A percentile compares a stretch with the other conserved stretches of the same genome.
These are phyloP conservation scores for Thalpophila matura DNA, from an alignment of 2,888 invertebrate genomes.

Conservation along the genomic window DNA sequence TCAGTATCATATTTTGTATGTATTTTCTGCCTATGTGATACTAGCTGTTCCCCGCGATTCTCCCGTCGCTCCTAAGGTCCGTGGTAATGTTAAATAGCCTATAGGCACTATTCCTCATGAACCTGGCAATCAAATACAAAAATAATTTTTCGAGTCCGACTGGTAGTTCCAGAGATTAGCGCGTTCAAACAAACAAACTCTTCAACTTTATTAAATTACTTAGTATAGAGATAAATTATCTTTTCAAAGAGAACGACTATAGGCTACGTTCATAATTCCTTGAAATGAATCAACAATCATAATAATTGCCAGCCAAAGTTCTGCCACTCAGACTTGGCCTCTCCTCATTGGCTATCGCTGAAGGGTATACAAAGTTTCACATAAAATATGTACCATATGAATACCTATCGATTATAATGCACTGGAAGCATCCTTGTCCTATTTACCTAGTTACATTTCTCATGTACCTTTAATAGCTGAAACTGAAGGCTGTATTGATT, in stretches of 20 bases:
- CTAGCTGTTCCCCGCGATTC: too few relatives aligned
- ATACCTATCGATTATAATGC: slow-evolving; percentile 54
- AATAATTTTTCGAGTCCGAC: too few relatives aligned
- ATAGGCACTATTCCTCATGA: too few relatives aligned
- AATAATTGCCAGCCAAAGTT: neutral
- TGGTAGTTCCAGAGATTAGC: too few relatives aligned
- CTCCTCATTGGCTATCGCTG: slow-evolving; percentile 13
- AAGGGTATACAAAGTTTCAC: neutral
- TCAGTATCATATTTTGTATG: too few relatives aligned
- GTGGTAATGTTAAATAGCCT: too few relatives aligned
- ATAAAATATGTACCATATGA: slow-evolving; percentile 37
- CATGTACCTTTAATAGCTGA: slow-evolving; percentile 38
- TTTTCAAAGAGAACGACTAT: neutral
- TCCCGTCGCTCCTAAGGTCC: too few relatives aligned
- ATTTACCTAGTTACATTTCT: slow-evolving; percentile 65
- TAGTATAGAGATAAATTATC: too few relatives aligned
- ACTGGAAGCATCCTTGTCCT: slow-evolving; percentile 67
- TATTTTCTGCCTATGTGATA: too few relatives aligned
- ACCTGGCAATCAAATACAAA: too few relatives aligned
- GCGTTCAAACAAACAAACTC: too few relatives aligned
- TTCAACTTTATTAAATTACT: too few relatives aligned
- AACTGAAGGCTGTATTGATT: slow-evolving; percentile 37
- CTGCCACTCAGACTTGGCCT: neutral
- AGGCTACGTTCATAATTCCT: neutral
- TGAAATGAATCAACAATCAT: neutral